Percentiles rank a stretch among this genome's conserved stretches.
These are phyloP conservation scores for Zygogramma bicolorata DNA, from an alignment of 2,888 invertebrate species.

Conservation along the genomic window DNA sequence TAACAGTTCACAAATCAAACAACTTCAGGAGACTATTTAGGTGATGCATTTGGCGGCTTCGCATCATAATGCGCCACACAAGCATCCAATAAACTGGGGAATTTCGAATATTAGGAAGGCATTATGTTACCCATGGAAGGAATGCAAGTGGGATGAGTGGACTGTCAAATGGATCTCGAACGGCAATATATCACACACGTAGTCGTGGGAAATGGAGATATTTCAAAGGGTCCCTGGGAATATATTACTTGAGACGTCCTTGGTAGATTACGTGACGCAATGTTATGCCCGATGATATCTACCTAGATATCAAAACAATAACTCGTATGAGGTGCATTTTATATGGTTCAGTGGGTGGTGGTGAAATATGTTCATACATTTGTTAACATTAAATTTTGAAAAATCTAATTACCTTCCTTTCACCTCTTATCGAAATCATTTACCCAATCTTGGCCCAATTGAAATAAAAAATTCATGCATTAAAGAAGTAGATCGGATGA, in stretches of 20 bases:
- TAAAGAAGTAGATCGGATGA: too few relatives aligned
- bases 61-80: not conserved
- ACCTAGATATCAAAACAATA: not conserved
- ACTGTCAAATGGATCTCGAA: constrained; percentile 24
- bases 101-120: constrained; percentile 5
- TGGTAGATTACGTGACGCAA: not conserved
- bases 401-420: too few relatives aligned
- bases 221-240: constrained; percentile 13
- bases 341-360: too few relatives aligned
- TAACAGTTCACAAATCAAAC: not conserved
- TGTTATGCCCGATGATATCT: not conserved
- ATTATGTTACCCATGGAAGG: not conserved
- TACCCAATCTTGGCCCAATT: too few relatives aligned
- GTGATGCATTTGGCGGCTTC: not conserved
- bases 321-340: too few relatives aligned
- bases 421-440: too few relatives aligned
- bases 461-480: too few relatives aligned
- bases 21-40: not conserved
- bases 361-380: too few relatives aligned
- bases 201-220: constrained; percentile 25
- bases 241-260: not conserved
- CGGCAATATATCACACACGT: constrained; percentile 24
- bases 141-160: constrained; percentile 19
- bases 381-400: too few relatives aligned
- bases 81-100: not conserved